These are phyloP conservation scores for Salpingus planirostris DNA, from an alignment of 2,888 invertebrate genomes.

Conservation along the genomic window DNA sequence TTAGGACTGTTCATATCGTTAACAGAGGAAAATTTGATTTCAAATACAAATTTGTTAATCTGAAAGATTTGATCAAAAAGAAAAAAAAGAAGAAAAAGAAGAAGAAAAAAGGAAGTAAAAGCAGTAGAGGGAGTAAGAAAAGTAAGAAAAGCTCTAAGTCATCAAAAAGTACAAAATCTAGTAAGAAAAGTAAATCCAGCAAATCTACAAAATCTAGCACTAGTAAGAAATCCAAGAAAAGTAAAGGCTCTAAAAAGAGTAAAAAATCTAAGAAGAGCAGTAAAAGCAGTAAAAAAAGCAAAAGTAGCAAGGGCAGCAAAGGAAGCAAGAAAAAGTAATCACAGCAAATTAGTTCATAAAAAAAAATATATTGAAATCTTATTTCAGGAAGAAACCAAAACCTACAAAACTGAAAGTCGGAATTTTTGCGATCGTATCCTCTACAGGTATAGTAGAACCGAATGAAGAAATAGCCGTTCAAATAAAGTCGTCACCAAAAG, in stretches of 20 bases:
- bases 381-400: conserved; percentile 19
- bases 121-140: conserved; percentile 8
- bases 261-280: conserved; percentile 4
- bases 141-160: conserved; percentile 5
- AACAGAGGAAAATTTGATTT: conserved; percentile 53
- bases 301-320: conserved; percentile 3
- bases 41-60: conserved; percentile 24
- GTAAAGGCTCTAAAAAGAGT: conserved; percentile 3
- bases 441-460: conserved; percentile 34
- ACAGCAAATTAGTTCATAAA: no score
- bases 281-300: conserved; percentile 6
- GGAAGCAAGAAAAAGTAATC: no score
- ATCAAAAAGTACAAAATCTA: conserved; percentile 4
- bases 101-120: conserved; percentile 9
- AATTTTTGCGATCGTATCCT: conserved; percentile 35
- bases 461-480: conserved; percentile 30
- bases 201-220: no score
- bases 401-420: conserved; percentile 29
- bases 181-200: conserved; percentile 8
- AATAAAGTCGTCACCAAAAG: conserved; percentile 35
- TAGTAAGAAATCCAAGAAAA: conserved; percentile 2
- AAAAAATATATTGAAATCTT: no score
- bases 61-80: conserved; percentile 13
- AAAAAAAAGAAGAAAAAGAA: conserved; percentile 7
- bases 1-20: conserved; percentile 48